phyloP scores from a whole-genome alignment of 2,888 invertebrate genomes.

The Catocala sponsa region DNA sequence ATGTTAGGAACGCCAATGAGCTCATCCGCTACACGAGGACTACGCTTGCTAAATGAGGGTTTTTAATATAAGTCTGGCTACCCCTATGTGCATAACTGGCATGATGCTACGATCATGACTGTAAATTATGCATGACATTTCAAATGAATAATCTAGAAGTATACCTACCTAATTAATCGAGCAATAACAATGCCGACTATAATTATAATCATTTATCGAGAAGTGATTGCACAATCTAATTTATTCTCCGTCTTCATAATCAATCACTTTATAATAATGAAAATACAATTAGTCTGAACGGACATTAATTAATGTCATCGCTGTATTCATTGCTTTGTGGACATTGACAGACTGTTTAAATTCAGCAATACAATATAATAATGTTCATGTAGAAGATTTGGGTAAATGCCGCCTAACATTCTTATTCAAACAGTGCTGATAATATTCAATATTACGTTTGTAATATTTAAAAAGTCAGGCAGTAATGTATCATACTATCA shows the following conservation, averaged over 20 bases:
- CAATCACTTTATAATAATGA: conserved; percentile 13
- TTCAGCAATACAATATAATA: neutral
- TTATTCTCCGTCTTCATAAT: conserved; percentile 10
- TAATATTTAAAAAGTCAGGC: too few species aligned
- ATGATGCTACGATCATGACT: too few species aligned
- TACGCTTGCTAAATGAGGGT: too few species aligned
- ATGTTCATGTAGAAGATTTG: neutral
- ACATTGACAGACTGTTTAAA: conserved; percentile 16
- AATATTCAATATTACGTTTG: too few species aligned
- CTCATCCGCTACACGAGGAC: too few species aligned
- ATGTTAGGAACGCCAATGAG: too few species aligned
- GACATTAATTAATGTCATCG: conserved; percentile 17
- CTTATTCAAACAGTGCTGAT: too few species aligned
- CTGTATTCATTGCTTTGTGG: conserved; percentile 9
- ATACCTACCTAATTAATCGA: neutral
- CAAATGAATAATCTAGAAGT: neutral
- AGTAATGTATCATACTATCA: too few species aligned
- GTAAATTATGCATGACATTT: too few species aligned
- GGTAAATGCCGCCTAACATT: too few species aligned
- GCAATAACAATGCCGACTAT: neutral
- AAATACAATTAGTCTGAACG: conserved; percentile 13
- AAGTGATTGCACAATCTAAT: conserved; percentile 9
- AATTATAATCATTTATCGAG: conserved; percentile 11
- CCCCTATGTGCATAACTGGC: too few species aligned
- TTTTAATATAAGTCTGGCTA: too few species aligned